Evolutionary conservation across 2,888 invertebrate species (phyloP).

Genomic region (Trachelus troglodyta): DNA sequence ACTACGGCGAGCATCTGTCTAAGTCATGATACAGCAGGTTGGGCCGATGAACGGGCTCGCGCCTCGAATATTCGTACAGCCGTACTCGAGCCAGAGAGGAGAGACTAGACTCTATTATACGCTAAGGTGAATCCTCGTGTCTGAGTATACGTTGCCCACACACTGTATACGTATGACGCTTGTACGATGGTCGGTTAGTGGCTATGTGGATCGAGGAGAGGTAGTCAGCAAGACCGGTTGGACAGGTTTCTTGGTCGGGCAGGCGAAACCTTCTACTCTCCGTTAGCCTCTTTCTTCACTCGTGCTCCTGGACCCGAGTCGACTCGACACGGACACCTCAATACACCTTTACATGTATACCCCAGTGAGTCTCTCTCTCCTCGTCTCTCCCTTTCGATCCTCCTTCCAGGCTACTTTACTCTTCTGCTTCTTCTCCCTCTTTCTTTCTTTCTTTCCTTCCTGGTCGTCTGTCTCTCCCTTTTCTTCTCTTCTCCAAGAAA

Average conservation of each 20-base stretch:
- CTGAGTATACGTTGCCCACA: not conserved
- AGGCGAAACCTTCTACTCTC: slow-evolving; percentile 57
- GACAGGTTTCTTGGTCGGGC: slow-evolving; percentile 60
- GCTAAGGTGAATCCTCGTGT: not conserved
- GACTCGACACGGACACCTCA: slow-evolving; percentile 6
- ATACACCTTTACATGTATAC: not conserved
- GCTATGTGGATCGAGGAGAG: slow-evolving; percentile 21
- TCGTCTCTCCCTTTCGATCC: slow-evolving; percentile 19
- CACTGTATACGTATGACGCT: slow-evolving; percentile 1
- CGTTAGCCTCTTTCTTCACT: slow-evolving; percentile 48
- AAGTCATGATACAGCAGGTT: not conserved
- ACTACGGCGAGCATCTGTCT: not conserved
- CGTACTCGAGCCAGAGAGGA: not conserved
- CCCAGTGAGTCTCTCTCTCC: not conserved
- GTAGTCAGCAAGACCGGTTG: slow-evolving; percentile 56
- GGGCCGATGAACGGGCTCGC: not conserved
- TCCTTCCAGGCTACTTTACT: slow-evolving; percentile 14
- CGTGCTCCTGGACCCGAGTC: slow-evolving; percentile 17
- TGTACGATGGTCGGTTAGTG: not conserved
- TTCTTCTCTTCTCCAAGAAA: slow-evolving; percentile 16
- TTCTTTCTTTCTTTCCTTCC: slow-evolving; percentile 2
- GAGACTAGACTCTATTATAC: not conserved
- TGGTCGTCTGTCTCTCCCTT: slow-evolving; percentile 2
- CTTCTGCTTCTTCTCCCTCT: slow-evolving; percentile 10
- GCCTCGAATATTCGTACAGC: not conserved